These are phyloP conservation scores for Tryphoninae sp. DNA, from an alignment of 2,888 invertebrate genomes.

Conservation along the genomic window DNA sequence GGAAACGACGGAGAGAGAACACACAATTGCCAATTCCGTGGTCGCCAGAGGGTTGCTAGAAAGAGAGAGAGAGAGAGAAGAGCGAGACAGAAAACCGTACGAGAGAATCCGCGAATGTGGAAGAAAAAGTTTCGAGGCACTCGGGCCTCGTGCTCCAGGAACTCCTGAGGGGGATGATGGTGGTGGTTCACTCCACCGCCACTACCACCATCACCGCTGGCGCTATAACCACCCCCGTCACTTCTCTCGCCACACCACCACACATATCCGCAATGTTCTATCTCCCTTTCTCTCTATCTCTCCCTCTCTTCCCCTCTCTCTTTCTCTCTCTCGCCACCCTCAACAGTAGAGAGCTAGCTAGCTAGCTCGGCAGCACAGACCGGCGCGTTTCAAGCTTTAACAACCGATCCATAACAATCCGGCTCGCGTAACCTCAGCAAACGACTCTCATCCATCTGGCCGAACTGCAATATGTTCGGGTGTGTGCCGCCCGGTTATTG, in stretches of 20 bases:
- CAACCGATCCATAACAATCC: slow-evolving; percentile 74
- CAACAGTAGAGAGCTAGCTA: slow-evolving; percentile 13
- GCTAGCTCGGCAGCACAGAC: slow-evolving; percentile 43
- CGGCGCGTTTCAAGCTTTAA: slow-evolving; percentile 66
- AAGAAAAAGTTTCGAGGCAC: slow-evolving; percentile 61
- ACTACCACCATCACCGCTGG: neutral
- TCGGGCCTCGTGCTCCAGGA: slow-evolving; percentile 51
- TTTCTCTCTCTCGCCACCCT: slow-evolving; percentile 28
- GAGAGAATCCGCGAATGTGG: slow-evolving; percentile 43
- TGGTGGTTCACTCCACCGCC: slow-evolving; percentile 57
- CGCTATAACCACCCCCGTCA: slow-evolving; percentile 23
- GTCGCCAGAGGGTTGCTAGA: neutral
- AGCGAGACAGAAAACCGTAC: slow-evolving; percentile 26
- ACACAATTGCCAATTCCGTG: slow-evolving; percentile 57
- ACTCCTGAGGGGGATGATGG: slow-evolving; percentile 53
- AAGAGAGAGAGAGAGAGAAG: neutral
- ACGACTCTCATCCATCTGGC: slow-evolving; percentile 74
- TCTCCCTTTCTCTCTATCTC: slow-evolving; percentile 38
- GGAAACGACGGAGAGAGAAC: slow-evolving; percentile 19
- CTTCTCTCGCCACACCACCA: slow-evolving; percentile 54
- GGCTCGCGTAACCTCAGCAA: slow-evolving; percentile 73
- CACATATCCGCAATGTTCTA: slow-evolving; percentile 35
- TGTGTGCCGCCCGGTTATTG: slow-evolving; percentile 68
- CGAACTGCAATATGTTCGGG: slow-evolving; percentile 71
- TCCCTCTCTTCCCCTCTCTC: slow-evolving; percentile 15